Conservation (phyloP, 2,797 vertebrate genomes). For the Periophthalmus magnuspinnatus region DNA sequence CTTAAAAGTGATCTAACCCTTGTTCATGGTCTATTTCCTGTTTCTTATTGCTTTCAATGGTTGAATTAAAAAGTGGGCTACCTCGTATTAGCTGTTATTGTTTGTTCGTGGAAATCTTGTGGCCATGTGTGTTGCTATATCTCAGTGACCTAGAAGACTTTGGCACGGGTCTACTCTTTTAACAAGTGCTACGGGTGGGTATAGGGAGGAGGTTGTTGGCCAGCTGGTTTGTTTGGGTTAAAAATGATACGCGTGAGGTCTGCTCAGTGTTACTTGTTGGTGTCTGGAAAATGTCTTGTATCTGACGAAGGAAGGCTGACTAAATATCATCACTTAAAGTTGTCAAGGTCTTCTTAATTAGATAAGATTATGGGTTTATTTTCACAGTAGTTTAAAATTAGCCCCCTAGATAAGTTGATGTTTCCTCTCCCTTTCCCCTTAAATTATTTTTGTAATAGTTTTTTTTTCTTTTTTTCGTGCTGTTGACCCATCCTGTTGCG, state of each 20-base stretch:
- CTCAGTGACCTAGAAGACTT: conserved; percentile 16
- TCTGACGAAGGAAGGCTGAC: conserved; percentile 38
- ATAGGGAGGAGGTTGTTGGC: conserved; percentile 24
- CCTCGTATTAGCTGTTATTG: conserved; percentile 50
- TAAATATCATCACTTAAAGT: conserved; percentile 31
- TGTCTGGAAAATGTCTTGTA: conserved; percentile 50
- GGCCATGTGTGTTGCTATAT: conserved; percentile 1
- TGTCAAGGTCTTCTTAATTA: conserved; percentile 35
- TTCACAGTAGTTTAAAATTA: conserved; percentile 45
- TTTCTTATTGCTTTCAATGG: conserved; percentile 26
- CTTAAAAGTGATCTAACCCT: conserved; percentile 9
- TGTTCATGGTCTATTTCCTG: conserved; percentile 14
- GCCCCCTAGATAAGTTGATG: conserved; percentile 20
- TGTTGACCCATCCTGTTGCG: background rate
- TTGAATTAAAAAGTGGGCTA: conserved; percentile 24
- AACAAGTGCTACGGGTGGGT: background rate
- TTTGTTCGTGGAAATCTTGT: conserved; percentile 35
- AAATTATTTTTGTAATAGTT: conserved; percentile 10
- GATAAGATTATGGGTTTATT: conserved; percentile 37
- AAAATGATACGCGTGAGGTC: conserved; percentile 38
- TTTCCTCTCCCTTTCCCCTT: background rate
- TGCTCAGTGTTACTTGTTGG: conserved; percentile 31
- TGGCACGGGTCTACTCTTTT: conserved; percentile 17
- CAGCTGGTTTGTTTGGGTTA: conserved; percentile 46
- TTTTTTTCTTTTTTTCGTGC: background rate